Conservation (phyloP, 2,888 invertebrate genomes). For the Diarsia rubi region DNA sequence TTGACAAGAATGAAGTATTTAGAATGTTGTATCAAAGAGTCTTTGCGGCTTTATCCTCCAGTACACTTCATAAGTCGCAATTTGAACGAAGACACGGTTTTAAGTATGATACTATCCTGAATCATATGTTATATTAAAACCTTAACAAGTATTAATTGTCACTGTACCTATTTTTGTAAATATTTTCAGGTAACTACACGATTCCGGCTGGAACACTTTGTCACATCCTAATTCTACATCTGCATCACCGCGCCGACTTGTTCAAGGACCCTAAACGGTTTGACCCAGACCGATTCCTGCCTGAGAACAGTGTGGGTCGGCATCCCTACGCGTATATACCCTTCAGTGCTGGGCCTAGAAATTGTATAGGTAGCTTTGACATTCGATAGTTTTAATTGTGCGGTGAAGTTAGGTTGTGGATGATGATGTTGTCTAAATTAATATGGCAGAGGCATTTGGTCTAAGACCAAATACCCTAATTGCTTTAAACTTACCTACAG, state of each 20-base stretch:
- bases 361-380: conserved; percentile 88
- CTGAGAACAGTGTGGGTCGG: conserved; percentile 86
- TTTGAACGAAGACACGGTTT: conserved; percentile 89
- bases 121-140: background rate
- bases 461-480: background rate
- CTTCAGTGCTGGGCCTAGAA: conserved; percentile 93
- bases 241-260: conserved; percentile 92
- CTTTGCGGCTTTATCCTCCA: conserved; percentile 92
- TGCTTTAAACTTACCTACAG: background rate
- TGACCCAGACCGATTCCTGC: conserved; percentile 93
- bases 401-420: background rate
- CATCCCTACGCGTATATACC: conserved; percentile 93
- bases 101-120: conserved; percentile 85
- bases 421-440: background rate
- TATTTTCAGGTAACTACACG: conserved; percentile 75
- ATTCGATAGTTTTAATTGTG: background rate
- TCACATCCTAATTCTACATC: conserved; percentile 90
- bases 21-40: conserved; percentile 93
- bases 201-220: conserved; percentile 88
- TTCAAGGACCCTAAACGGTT: conserved; percentile 93
- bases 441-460: background rate
- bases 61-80: conserved; percentile 92
- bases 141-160: no score
- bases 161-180: background rate
- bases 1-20: conserved; percentile 92